Base-by-base conservation (phyloP, 2,797 vertebrate genomes). In the Urocyon cinereoargenteus region DNA sequence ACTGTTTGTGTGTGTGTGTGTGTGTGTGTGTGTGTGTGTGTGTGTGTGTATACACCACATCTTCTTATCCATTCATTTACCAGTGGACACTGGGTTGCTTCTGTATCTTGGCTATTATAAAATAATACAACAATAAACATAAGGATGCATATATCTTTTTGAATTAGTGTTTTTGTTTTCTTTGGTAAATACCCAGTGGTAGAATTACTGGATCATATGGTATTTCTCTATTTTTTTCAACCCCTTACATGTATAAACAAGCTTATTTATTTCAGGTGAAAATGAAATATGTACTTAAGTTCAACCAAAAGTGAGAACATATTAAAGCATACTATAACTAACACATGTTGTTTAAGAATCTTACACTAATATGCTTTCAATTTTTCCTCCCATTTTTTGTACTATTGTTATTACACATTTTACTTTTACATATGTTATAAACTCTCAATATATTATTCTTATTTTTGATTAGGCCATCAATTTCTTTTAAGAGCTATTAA, bases 401-500 rank as follows among this genome's bases (percentile, higher is more conserved):
- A 24, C 62, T 89, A 7, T n/a, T 83, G 72, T 75, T 75, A 15
- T 21, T 75, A 45, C 3, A 75, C 72, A 75, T 75, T 72, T 75
- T 85, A 61, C 16, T 55, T 86, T 91, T 86, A 81, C 28, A 28
- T 64, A 64, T 79, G 22, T 75, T 75, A 88, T 26, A 62, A 88
- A 66, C 49, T 51, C 31, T 64, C 34, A 57, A 49, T 73, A 55
- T 53, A 73, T 73, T 51, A 45, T 59, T 61, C 28, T 15, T 82
- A 73, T 72, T 88, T 82, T 89, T 83, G 19, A 82, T 62, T 28
- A 49, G n/a, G 62, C 40, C 26, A 2, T 49, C 31, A 51, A 36
- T 87, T 87, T 87, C 66, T 78, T 68, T 86, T 86, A 79, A 79
- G 62, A 59, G 62, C 31, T 59, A 26, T 79, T 79, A 93, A 86